A percentile compares a stretch with the other conserved stretches of the same genome.
Conservation (phyloP, 37 sponge, comb jelly and placozoan species). For the Eunapius fragilis region DNA sequence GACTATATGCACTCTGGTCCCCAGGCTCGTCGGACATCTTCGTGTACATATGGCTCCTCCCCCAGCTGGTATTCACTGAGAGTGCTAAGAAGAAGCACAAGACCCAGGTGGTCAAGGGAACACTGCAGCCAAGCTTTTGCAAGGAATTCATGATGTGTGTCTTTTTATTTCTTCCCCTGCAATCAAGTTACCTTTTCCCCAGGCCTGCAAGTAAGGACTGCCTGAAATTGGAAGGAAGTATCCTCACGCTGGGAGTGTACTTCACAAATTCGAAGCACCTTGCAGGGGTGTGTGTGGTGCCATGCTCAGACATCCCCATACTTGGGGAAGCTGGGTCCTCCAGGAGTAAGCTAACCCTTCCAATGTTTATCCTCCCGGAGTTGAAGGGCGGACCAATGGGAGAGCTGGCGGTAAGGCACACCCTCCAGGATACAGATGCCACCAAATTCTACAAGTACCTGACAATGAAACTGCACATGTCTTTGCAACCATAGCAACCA, state of each 20-base stretch:
- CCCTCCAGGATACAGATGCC: background rate
- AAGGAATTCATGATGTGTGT: constrained; percentile 51
- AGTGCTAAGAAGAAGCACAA: constrained; percentile 19
- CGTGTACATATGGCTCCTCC: constrained; percentile 29
- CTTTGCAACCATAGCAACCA: background rate
- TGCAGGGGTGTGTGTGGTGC: background rate
- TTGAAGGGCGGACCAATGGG: background rate
- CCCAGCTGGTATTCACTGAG: constrained; percentile 14
- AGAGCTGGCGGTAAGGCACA: background rate
- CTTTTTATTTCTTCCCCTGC: no score
- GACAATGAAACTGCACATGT: background rate
- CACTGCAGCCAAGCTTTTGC: constrained; percentile 52
- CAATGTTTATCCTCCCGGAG: background rate
- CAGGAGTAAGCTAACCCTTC: background rate
- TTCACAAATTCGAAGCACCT: background rate
- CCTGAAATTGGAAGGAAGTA: background rate
- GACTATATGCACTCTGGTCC: background rate
- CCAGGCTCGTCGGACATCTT: constrained; percentile 41
- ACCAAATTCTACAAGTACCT: background rate
- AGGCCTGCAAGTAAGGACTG: background rate
- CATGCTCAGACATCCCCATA: background rate
- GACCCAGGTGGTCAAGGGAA: constrained; percentile 32
- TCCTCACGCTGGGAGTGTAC: background rate
- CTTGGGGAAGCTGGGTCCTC: background rate
- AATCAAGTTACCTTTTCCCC: no score